These are phyloP conservation scores for Nyctibius bracteatus DNA, from an alignment of 2,113 vertebrate genomes.

Conservation along the genomic window DNA sequence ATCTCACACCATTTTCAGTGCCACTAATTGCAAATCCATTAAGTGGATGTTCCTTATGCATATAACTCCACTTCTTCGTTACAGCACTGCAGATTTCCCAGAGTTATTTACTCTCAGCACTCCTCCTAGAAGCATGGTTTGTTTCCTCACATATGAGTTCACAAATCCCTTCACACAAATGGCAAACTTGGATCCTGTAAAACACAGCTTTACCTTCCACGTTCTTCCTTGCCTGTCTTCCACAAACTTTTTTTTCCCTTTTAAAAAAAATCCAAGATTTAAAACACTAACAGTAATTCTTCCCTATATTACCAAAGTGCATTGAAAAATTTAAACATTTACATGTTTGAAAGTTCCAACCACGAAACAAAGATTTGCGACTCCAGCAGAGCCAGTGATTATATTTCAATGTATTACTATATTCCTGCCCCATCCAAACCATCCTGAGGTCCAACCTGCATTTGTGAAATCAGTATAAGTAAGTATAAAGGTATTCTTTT, in stretches of 20 bases:
- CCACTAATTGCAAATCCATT: background rate
- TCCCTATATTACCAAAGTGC: background rate
- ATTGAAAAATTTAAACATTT: background rate
- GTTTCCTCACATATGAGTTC: background rate
- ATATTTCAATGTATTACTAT: background rate
- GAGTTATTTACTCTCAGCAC: background rate
- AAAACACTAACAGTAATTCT: background rate
- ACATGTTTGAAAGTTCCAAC: background rate
- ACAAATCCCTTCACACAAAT: background rate
- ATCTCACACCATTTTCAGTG: background rate
- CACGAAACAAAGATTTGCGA: background rate
- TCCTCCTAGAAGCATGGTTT: background rate
- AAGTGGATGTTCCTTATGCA: background rate
- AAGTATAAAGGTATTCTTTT: background rate
- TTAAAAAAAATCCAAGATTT: background rate
- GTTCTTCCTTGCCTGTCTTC: background rate
- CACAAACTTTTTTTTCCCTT: background rate
- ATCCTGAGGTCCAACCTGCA: background rate
- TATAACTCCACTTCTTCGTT: background rate
- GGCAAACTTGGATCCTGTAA: background rate
- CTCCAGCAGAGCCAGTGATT: background rate
- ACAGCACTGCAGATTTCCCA: background rate
- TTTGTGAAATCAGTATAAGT: background rate
- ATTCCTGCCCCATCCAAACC: background rate
- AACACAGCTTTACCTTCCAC: background rate